Percentiles rank a stretch among this genome's conserved stretches.
These are phyloP conservation scores for Phoenicopterus ruber DNA, from an alignment of 2,113 vertebrate species.

Conservation along the genomic window DNA sequence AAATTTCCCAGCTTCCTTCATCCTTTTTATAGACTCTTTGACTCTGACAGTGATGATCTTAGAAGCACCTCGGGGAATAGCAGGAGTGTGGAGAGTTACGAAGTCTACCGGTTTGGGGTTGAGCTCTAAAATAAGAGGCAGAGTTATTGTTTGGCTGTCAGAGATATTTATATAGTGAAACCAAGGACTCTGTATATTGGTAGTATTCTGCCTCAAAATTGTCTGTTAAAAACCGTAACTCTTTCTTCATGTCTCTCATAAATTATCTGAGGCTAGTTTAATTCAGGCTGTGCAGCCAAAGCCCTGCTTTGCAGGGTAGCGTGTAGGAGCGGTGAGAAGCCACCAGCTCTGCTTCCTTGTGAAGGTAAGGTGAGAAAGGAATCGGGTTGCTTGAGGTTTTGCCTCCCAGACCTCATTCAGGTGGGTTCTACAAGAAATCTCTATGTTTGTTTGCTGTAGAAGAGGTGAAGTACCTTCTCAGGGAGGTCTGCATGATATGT, in stretches of 20 bases:
- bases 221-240: not conserved
- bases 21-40: constrained; percentile 60
- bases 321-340: not conserved
- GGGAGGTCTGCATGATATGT: not conserved
- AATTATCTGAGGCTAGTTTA: not conserved
- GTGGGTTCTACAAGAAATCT: not conserved
- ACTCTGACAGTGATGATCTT: constrained; percentile 38
- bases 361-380: not conserved
- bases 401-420: not conserved
- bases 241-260: not conserved
- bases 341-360: not conserved
- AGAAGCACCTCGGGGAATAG: constrained; percentile 18
- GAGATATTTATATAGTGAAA: constrained; percentile 28
- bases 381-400: fast-evolving
- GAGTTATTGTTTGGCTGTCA: constrained; percentile 24
- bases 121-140: constrained; percentile 29
- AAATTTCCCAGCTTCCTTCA: constrained; percentile 55
- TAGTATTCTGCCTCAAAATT: not conserved
- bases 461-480: not conserved
- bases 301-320: not conserved
- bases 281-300: not conserved
- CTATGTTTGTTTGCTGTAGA: not conserved
- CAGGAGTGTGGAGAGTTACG: constrained; percentile 25
- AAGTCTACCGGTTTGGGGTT: constrained; percentile 30
- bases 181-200: not conserved